These are phyloP conservation scores for Terebella lapidaria DNA, from an alignment of 2,888 invertebrate species.

Conservation along the genomic window DNA sequence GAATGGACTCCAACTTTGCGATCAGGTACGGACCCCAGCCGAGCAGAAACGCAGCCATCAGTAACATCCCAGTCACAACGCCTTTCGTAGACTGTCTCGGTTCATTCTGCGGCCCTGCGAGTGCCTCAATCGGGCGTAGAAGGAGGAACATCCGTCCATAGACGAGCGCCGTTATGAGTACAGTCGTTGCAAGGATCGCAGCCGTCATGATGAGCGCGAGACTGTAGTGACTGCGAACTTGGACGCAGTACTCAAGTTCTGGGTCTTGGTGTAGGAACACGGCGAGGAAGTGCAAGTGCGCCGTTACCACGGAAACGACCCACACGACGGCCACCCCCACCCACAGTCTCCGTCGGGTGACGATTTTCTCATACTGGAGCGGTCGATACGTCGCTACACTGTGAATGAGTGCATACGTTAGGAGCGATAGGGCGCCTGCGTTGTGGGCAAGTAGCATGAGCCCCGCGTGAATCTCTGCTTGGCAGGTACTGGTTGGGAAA, in stretches of 20 bases:
- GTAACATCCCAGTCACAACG: constrained; percentile 16
- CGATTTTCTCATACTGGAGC: constrained; percentile 22
- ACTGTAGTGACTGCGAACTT: constrained; percentile 12
- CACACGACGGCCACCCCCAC: constrained; percentile 18
- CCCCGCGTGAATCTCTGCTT: constrained; percentile 23
- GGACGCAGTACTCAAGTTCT: constrained; percentile 13
- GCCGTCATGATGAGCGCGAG: constrained; percentile 16
- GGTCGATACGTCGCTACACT: constrained; percentile 23
- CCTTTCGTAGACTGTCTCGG: constrained; percentile 15
- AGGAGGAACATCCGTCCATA: constrained; percentile 17
- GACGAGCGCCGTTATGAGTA: constrained; percentile 12
- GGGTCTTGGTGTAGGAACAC: constrained; percentile 16
- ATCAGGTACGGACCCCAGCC: constrained; percentile 19
- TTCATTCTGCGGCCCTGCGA: not conserved
- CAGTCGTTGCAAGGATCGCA: constrained; percentile 3
- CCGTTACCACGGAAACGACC: constrained; percentile 15
- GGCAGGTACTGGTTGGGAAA: constrained; percentile 22
- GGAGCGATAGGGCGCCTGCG: constrained; percentile 18
- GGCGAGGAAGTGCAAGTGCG: constrained; percentile 20
- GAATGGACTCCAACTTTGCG: constrained; percentile 9
- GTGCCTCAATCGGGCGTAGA: constrained; percentile 17
- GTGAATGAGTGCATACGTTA: constrained; percentile 15
- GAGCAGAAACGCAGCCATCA: constrained; percentile 7
- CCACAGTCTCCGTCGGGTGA: constrained; percentile 17
- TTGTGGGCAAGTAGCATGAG: constrained; percentile 21